phyloP scores from a whole-genome alignment of 2,797 vertebrate genomes.

The Enteromius trimaculatus region DNA sequence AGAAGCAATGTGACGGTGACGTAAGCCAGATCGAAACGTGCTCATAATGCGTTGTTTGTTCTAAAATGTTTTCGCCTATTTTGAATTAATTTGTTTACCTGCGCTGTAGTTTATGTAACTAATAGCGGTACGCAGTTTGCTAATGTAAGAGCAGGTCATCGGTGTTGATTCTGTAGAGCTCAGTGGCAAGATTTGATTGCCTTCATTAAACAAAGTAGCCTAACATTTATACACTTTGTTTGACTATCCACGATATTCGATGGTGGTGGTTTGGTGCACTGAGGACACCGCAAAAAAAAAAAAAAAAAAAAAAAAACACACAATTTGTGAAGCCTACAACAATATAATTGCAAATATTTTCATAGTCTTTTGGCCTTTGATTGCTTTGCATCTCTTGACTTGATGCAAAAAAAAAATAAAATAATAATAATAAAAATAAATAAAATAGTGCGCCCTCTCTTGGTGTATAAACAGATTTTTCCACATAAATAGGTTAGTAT shows the following conservation, averaged over 20 bases:
- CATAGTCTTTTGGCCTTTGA: background rate
- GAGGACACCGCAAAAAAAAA: background rate
- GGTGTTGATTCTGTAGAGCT: slow-evolving; percentile 67
- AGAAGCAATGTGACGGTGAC: too few relatives aligned
- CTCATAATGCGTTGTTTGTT: slow-evolving; percentile 6
- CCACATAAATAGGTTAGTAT: background rate
- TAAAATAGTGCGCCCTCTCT: slow-evolving; percentile 78
- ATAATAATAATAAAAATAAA: slow-evolving; percentile 50
- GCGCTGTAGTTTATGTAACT: slow-evolving; percentile 56
- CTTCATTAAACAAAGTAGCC: slow-evolving; percentile 69
- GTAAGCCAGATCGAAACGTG: background rate
- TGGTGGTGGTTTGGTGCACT: slow-evolving; percentile 62
- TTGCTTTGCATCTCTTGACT: slow-evolving; percentile 1
- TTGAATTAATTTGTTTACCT: slow-evolving; percentile 55
- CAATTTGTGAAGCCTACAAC: slow-evolving; percentile 4
- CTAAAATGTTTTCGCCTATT: slow-evolving; percentile 33
- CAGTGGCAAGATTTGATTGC: slow-evolving; percentile 64
- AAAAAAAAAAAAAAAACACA: too few relatives aligned
- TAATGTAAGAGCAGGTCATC: slow-evolving; percentile 58
- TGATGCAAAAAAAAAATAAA: background rate
- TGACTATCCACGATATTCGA: slow-evolving; percentile 64
- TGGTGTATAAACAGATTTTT: slow-evolving; percentile 57
- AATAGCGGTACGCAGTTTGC: slow-evolving; percentile 57
- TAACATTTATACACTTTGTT: slow-evolving; percentile 70
- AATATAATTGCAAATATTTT: slow-evolving; percentile 13